phyloP scores from a whole-genome alignment of 2,113 vertebrate genomes.

The Lepisosteus oculatus region DNA sequence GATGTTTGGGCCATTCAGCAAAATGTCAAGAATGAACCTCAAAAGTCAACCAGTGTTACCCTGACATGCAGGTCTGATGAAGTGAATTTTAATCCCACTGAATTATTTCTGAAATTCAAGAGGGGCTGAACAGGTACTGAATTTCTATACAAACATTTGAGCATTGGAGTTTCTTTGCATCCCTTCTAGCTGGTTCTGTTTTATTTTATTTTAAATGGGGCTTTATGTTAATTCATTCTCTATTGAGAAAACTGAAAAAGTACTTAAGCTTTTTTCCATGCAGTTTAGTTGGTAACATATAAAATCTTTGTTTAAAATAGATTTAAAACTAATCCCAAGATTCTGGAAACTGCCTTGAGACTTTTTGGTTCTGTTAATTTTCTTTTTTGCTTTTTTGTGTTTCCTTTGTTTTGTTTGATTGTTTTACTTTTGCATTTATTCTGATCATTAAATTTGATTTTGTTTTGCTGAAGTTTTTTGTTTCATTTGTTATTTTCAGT shows the following conservation, averaged over 20 bases:
- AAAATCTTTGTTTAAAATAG: constrained; percentile 64
- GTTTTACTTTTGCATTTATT: constrained; percentile 83
- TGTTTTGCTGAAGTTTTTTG: constrained; percentile 88
- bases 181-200: constrained; percentile 68
- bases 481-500: constrained; percentile 87
- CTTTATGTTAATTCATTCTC: constrained; percentile 38
- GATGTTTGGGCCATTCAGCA: too few species aligned
- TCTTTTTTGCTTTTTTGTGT: constrained; percentile 80
- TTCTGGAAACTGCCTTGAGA: constrained; percentile 81
- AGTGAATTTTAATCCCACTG: background rate
- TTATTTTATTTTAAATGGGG: constrained; percentile 45
- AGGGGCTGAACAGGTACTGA: constrained; percentile 8
- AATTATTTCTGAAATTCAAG: constrained; percentile 3
- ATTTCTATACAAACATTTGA: constrained; percentile 68
- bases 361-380: constrained; percentile 82
- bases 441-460: constrained; percentile 99
- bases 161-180: constrained; percentile 71
- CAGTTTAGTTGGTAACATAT: constrained; percentile 39
- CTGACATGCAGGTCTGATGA: too few species aligned
- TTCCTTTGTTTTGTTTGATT: constrained; percentile 75
- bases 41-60: background rate
- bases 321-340: constrained; percentile 75
- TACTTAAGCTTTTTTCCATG: constrained; percentile 35
- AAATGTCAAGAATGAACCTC: background rate
- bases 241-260: constrained; percentile 24